Base-by-base conservation (phyloP, 1,140 invertebrate species). In the Danaus melanippus region DNA sequence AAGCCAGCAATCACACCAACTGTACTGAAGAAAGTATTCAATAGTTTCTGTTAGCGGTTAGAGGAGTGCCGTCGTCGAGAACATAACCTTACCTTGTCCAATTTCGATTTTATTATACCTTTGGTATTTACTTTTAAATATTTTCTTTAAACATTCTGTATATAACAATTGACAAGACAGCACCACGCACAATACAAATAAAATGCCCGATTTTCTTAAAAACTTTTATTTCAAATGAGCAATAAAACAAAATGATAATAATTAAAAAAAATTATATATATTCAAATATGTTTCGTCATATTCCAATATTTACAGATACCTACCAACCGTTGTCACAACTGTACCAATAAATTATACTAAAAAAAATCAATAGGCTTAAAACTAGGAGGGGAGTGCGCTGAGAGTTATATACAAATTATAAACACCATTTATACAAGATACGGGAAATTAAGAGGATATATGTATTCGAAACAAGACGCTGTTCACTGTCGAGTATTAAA, bases 251-350 rank as follows among this genome's bases (percentile, higher is more conserved):
- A 55, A 50, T 51, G 48, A 56, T 12, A 8, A 21, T 10, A 49
- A 46, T 58, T 53, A 53, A 63, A 71, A 63, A 71, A 75, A 65
- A 69, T 69, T 70, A 74, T 69, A 74, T 71, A 71, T 75, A 75
- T 73, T 71, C 58, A 69, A 72, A 66, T 72, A 58, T 68, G 62
- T 66, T 32, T 32, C 64, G 64, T 64, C 62, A 67, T 69, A 69
- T 65, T 74, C 68, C 67, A 68, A 65, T 75, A 75, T 75, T 69
- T 75, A 75, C 73, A 75, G 52, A 75, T 66, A 75, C 40, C 57
- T 47, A 58, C 62, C 69, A 64, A 74, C 64, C 72, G 66, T 60
- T 64, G 49, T 63, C 67, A 69, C 68, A 73, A 60, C 62, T 72
- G 69, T 58, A 69, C 67, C 70, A 72, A 75, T 70, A 72, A 75